These are phyloP conservation scores for Delichon dasypus DNA, from an alignment of 2,797 vertebrate species.

Conservation along the genomic window DNA sequence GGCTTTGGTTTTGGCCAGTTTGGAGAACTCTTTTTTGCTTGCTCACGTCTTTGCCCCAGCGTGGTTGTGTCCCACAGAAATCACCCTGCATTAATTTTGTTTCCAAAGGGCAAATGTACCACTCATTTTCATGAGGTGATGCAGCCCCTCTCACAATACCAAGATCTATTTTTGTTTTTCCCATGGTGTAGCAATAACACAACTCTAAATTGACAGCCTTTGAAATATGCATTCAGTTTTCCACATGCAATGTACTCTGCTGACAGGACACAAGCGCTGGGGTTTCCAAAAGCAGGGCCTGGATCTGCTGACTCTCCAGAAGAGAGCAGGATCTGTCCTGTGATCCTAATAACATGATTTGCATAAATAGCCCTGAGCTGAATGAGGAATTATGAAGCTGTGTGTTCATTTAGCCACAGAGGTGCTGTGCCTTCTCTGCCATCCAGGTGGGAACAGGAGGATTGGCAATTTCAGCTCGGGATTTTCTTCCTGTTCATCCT, in stretches of 20 bases:
- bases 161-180: background rate
- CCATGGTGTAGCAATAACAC: background rate
- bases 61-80: background rate
- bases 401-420: background rate
- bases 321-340: background rate
- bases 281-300: background rate
- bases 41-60: background rate
- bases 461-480: background rate
- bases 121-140: background rate
- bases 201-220: background rate
- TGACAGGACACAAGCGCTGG: background rate
- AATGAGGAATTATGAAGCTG: background rate
- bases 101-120: background rate
- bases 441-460: background rate
- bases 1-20: background rate
- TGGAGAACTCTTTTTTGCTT: background rate
- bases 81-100: background rate
- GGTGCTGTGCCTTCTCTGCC: background rate
- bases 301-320: background rate
- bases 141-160: background rate
- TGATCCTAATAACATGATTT: background rate
- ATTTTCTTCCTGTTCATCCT: background rate
- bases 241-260: accelerated
- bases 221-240: background rate
- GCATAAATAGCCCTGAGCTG: background rate